phyloP scores from a whole-genome alignment of 2,797 vertebrate species.

The Trachops cirrhosus region DNA sequence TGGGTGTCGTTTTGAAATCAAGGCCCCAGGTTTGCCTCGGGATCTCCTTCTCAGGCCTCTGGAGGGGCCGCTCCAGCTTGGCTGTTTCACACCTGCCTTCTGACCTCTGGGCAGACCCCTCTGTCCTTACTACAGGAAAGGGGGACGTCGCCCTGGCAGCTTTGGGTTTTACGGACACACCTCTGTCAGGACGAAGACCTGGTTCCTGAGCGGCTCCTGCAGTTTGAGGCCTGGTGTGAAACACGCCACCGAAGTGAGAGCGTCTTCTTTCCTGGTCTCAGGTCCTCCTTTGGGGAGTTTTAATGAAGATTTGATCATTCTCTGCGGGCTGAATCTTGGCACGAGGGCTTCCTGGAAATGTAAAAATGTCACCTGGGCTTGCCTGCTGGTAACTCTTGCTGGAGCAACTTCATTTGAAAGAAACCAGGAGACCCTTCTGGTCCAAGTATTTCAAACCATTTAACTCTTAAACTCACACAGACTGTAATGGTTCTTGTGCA shows the following conservation, averaged over 20 bases:
- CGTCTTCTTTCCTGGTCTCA: not conserved
- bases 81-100: not conserved
- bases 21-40: not conserved
- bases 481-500: not conserved
- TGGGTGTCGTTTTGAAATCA: not conserved
- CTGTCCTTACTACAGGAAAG: not conserved
- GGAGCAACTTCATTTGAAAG: constrained; percentile 39
- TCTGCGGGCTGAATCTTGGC: constrained; percentile 53
- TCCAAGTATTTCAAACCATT: constrained; percentile 17
- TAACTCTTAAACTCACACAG: not conserved
- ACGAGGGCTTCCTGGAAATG: constrained; percentile 48
- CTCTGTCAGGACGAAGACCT: not conserved
- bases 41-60: not conserved
- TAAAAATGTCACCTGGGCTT: constrained; percentile 44
- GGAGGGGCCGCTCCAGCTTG: not conserved
- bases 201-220: not conserved
- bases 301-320: constrained; percentile 46
- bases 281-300: constrained; percentile 8
- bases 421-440: constrained; percentile 37
- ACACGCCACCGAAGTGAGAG: not conserved
- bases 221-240: not conserved
- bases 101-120: not conserved
- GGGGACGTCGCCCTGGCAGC: accelerated
- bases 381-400: not conserved
- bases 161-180: not conserved